Percentiles rank a stretch among this genome's conserved stretches.
phyloP scores from a whole-genome alignment of 2,113 vertebrate species.

The Siphamia tubifer region DNA sequence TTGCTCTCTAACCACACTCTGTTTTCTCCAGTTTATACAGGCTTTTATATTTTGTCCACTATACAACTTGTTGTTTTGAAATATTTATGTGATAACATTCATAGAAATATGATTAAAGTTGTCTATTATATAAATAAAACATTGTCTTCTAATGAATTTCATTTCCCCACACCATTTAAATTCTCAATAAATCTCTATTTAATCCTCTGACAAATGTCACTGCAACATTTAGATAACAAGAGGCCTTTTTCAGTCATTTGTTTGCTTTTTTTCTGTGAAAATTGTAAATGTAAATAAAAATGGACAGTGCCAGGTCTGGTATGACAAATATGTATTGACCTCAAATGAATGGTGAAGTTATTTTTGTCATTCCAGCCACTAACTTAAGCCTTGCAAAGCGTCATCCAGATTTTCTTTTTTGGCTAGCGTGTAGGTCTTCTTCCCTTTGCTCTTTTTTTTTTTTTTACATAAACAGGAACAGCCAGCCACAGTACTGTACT shows the following conservation, averaged over 20 bases:
- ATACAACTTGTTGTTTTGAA: neutral
- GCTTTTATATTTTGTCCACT: neutral
- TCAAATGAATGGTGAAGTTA: constrained; percentile 57
- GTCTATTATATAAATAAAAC: too few species aligned
- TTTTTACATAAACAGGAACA: constrained; percentile 66
- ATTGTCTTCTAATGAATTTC: too few species aligned
- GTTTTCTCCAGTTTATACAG: neutral
- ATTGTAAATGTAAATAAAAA: too few species aligned
- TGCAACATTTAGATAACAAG: too few species aligned
- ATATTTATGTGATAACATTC: too few species aligned
- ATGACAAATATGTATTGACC: constrained; percentile 24
- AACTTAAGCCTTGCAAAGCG: constrained; percentile 38
- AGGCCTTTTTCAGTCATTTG: too few species aligned
- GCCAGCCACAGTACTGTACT: constrained; percentile 18
- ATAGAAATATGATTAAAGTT: too few species aligned
- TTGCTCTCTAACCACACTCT: neutral
- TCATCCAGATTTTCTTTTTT: constrained; percentile 59
- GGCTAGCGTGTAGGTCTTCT: constrained; percentile 47
- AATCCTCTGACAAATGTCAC: too few species aligned
- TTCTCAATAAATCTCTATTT: too few species aligned
- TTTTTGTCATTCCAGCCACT: constrained; percentile 58
- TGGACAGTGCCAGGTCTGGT: too few species aligned
- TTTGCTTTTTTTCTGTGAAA: too few species aligned
- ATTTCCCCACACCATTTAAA: too few species aligned
- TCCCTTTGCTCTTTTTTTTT: constrained; percentile 60